Percentiles rank a stretch among this genome's conserved stretches.
Evolutionary conservation across 2,113 vertebrate species (phyloP).

Genomic region (Paralichthys olivaceus): DNA sequence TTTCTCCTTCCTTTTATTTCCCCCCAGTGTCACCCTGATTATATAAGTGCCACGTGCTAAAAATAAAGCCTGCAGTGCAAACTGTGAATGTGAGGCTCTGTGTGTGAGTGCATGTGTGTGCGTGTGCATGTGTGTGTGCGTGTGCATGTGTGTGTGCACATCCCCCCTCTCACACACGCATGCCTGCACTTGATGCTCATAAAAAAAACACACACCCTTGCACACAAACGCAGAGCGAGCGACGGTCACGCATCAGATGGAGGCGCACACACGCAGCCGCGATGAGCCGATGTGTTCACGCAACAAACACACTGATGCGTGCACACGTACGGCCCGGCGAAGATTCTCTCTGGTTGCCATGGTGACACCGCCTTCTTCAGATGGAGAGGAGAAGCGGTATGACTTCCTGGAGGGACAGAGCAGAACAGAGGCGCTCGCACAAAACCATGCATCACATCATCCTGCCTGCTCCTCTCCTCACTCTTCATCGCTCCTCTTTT

Average conservation of each 20-base stretch:
- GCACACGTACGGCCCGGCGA: conserved; percentile 51
- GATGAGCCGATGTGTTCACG: neutral
- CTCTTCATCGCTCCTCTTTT: neutral
- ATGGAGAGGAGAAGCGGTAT: conserved; percentile 70
- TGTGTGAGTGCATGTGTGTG: conserved; percentile 24
- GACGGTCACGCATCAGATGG: conserved; percentile 49
- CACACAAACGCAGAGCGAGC: neutral
- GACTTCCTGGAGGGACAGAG: conserved; percentile 78
- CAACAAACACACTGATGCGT: conserved; percentile 56
- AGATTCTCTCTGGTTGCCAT: conserved; percentile 80
- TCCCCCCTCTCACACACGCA: conserved; percentile 45
- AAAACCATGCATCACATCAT: conserved; percentile 33
- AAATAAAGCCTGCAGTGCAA: conserved; percentile 83
- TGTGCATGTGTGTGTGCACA: conserved; percentile 21
- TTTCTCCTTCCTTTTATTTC: conserved; percentile 65
- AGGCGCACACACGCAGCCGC: conserved; percentile 38
- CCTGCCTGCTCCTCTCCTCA: conserved; percentile 7
- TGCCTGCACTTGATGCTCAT: conserved; percentile 58
- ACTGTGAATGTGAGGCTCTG: conserved; percentile 60
- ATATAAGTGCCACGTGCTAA: conserved; percentile 85
- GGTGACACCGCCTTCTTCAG: conserved; percentile 76
- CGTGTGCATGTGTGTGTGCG: conserved; percentile 22
- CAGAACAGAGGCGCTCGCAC: conserved; percentile 51
- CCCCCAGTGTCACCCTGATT: conserved; percentile 85
- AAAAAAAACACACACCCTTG: conserved; percentile 28